Conservation (phyloP, 2,888 invertebrate genomes). For the Clostera curtula region DNA sequence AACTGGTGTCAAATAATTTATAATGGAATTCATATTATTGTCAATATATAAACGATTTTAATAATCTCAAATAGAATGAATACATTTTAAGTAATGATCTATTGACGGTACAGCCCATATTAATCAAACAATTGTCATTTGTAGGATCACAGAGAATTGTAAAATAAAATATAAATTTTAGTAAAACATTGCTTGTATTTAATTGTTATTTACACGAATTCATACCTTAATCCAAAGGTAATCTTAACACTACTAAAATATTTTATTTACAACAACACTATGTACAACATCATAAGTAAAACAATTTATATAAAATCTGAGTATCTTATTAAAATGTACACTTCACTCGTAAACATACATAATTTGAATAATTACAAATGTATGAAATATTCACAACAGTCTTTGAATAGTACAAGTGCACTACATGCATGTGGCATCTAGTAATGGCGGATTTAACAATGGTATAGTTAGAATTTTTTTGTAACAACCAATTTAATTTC, state of each 20-base stretch:
- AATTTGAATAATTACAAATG: conserved; percentile 14
- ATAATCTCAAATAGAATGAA: too few species aligned
- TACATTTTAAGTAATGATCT: too few species aligned
- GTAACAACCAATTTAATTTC: conserved; percentile 12
- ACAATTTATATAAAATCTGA: conserved; percentile 31
- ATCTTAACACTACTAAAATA: conserved; percentile 47
- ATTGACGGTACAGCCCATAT: too few species aligned
- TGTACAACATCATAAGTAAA: conserved; percentile 30
- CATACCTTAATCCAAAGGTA: conserved; percentile 40
- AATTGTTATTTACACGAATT: conserved; percentile 40
- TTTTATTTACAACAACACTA: conserved; percentile 42
- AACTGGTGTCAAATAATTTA: too few species aligned
- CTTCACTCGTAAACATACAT: conserved; percentile 15
- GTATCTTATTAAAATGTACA: conserved; percentile 17
- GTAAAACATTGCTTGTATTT: conserved; percentile 34
- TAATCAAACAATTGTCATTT: too few species aligned
- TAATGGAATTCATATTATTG: too few species aligned
- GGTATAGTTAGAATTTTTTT: conserved; percentile 9
- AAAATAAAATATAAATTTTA: conserved; percentile 15
- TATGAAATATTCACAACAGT: conserved; percentile 25
- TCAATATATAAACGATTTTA: too few species aligned
- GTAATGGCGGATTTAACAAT: conserved; percentile 3
- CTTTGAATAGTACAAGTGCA: conserved; percentile 12
- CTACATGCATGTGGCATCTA: conserved; percentile 6
- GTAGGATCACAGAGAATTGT: too few species aligned